Evolutionary conservation across 2,113 vertebrate species (phyloP).

Genomic region (Oxyruncus cristatus): DNA sequence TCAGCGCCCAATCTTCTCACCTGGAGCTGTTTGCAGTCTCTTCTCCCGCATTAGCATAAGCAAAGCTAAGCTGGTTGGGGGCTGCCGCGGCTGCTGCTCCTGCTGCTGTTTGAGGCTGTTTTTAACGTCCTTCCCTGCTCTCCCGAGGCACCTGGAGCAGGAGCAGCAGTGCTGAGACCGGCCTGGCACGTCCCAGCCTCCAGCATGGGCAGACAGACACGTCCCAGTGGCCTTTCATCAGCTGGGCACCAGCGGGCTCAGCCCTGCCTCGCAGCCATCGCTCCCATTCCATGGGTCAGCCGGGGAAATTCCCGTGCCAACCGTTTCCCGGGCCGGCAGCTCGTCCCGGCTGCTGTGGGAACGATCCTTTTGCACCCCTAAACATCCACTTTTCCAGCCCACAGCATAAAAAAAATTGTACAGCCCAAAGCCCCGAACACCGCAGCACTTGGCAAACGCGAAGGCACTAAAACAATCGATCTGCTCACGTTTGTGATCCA

Average conservation of each 20-base stretch:
- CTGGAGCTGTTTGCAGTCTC: neutral
- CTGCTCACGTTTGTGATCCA: fast-evolving
- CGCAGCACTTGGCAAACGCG: fast-evolving
- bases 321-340: neutral
- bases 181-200: neutral
- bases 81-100: neutral
- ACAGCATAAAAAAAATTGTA: fast-evolving
- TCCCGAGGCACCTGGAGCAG: neutral
- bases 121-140: neutral
- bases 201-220: neutral
- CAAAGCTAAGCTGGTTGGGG: neutral
- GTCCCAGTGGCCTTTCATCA: neutral
- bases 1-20: neutral
- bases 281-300: neutral
- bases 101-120: neutral
- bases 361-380: neutral
- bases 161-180: neutral
- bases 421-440: fast-evolving
- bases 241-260: neutral
- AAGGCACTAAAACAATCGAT: neutral
- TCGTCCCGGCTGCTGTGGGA: neutral
- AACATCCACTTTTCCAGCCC: neutral
- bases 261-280: neutral
- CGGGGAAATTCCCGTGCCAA: neutral
- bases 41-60: neutral